Percentiles rank a stretch among this genome's conserved stretches.
These are phyloP conservation scores for Phasianus colchicus DNA, from an alignment of 2,113 vertebrate genomes.

Conservation along the genomic window DNA sequence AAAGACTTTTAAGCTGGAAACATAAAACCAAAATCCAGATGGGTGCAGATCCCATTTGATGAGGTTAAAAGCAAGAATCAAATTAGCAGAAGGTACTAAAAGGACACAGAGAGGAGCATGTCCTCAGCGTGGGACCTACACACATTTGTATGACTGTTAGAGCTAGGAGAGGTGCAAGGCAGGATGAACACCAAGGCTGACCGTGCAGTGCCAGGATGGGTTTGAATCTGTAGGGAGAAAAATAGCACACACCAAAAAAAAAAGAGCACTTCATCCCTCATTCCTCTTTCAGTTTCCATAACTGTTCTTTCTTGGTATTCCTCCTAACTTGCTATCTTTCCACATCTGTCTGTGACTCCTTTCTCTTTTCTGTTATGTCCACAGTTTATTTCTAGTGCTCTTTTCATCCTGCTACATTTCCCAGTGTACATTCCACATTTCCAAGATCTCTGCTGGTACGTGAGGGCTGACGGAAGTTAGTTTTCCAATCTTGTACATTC, in stretches of 20 bases:
- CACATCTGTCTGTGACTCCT: neutral
- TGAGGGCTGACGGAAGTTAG: neutral
- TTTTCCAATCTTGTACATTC: neutral
- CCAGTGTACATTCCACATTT: neutral
- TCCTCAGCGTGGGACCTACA: neutral
- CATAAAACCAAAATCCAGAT: neutral
- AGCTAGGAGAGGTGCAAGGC: neutral
- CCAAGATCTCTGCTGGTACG: neutral
- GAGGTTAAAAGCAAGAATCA: neutral
- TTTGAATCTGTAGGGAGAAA: neutral
- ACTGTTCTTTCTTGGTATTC: neutral
- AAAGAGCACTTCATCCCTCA: neutral
- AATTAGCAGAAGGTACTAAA: constrained; percentile 22
- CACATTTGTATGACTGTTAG: neutral
- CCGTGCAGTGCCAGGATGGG: neutral
- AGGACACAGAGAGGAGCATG: neutral
- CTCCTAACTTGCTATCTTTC: neutral
- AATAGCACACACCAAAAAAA: neutral
- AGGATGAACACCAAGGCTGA: neutral
- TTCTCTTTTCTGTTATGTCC: neutral
- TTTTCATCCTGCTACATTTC: neutral
- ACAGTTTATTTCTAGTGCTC: neutral
- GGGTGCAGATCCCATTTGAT: neutral
- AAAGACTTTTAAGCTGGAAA: constrained; percentile 8
- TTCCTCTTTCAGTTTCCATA: neutral